phyloP scores from a whole-genome alignment of 2,113 vertebrate species.

The Lagopus leucura region DNA sequence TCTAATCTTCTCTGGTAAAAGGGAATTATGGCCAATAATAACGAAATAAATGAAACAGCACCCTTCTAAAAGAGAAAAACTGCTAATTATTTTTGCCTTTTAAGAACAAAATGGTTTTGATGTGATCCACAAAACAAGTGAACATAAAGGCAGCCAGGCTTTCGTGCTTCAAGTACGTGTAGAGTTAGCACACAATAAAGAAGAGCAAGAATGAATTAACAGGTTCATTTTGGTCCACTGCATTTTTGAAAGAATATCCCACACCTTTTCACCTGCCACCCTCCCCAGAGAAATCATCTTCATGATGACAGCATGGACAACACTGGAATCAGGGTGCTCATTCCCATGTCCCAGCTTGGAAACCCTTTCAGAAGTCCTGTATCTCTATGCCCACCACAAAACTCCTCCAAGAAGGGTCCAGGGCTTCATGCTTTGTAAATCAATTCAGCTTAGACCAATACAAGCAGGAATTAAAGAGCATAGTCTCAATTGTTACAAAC shows the following conservation, averaged over 20 bases:
- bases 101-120: constrained; percentile 67
- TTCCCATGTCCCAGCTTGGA: not conserved
- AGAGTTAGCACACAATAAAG: constrained; percentile 23
- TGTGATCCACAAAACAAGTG: constrained; percentile 64
- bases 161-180: constrained; percentile 67
- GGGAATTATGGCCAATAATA: not conserved
- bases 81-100: constrained; percentile 87
- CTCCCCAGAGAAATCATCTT: not conserved
- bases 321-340: not conserved
- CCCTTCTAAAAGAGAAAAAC: constrained; percentile 59
- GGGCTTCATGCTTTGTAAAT: not conserved
- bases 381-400: not conserved
- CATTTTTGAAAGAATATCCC: not conserved
- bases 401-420: not conserved
- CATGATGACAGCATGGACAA: not conserved
- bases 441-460: not conserved
- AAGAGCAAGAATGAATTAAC: constrained; percentile 21
- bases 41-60: not conserved
- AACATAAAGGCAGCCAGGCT: constrained; percentile 78
- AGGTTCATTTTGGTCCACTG: constrained; percentile 56
- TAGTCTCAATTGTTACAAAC: rapidly evolving
- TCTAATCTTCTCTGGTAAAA: not conserved
- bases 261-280: not conserved
- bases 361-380: not conserved
- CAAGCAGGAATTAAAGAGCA: not conserved